Evolutionary conservation across 2,888 invertebrate species (phyloP).

Genomic region (Meteorus cinctellus): DNA sequence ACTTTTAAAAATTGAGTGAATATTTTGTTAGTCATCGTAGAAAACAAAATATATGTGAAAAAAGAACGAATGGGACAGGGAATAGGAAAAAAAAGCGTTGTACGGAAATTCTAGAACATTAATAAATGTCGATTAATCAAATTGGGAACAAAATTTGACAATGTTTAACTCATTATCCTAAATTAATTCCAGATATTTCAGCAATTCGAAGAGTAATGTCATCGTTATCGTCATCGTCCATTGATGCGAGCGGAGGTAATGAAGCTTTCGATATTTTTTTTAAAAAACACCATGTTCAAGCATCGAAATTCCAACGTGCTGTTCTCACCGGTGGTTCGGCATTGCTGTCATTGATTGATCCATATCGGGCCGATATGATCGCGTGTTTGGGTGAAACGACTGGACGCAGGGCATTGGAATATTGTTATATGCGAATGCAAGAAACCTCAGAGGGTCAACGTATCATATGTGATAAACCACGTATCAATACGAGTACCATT

Average conservation of each 20-base stretch:
- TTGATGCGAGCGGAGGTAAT: conserved; percentile 34
- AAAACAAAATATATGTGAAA: neutral
- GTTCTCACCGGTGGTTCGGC: conserved; percentile 92
- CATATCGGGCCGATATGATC: conserved; percentile 92
- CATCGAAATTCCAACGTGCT: conserved; percentile 83
- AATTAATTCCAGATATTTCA: conserved; percentile 47
- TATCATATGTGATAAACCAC: conserved; percentile 86
- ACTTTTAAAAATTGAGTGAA: neutral
- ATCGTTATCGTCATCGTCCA: conserved; percentile 32
- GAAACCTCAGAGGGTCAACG: conserved; percentile 83
- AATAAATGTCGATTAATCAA: conserved; percentile 23
- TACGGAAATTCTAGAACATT: conserved; percentile 31
- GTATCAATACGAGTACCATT: conserved; percentile 89
- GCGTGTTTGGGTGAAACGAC: conserved; percentile 96
- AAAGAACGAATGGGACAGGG: neutral
- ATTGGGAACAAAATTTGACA: neutral
- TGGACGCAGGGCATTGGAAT: conserved; percentile 80
- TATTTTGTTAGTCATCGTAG: neutral
- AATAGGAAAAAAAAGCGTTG: neutral
- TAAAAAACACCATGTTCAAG: conserved; percentile 78
- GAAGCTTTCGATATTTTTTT: conserved; percentile 79
- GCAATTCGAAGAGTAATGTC: conserved; percentile 53
- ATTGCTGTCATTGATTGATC: conserved; percentile 85
- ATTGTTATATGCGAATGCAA: conserved; percentile 85
- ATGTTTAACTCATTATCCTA: conserved; percentile 17